Percentiles rank a stretch among this genome's conserved stretches.
Evolutionary conservation across 1,140 invertebrate species (phyloP).

Genomic region (Polyergus mexicanus): DNA sequence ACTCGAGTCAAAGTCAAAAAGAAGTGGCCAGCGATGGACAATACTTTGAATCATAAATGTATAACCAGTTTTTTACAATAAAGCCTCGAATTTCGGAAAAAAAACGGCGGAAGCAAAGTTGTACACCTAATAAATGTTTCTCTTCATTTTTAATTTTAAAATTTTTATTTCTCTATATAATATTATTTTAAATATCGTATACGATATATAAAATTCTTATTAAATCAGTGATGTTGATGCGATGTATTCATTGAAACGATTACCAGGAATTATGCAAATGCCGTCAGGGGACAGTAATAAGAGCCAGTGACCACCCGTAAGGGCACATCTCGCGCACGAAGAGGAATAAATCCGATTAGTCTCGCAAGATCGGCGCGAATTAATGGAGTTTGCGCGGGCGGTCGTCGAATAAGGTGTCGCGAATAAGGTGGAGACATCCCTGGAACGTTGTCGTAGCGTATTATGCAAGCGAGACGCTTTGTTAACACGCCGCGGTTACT

Average conservation of each 20-base stretch:
- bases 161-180: no score
- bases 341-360: constrained; percentile 36
- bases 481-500: constrained; percentile 78
- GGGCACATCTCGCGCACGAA: neutral
- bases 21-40: no score
- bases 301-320: neutral
- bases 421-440: constrained; percentile 77
- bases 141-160: no score
- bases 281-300: constrained; percentile 16
- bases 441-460: constrained; percentile 52
- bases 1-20: no score
- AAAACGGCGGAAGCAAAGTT: no score
- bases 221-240: neutral
- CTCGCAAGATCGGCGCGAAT: constrained; percentile 26
- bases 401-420: constrained; percentile 15
- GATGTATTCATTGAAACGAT: constrained; percentile 3
- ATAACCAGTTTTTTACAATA: no score
- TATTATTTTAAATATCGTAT: no score
- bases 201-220: neutral
- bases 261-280: constrained; percentile 52
- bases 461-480: constrained; percentile 81
- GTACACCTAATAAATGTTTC: no score
- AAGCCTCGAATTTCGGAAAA: no score
- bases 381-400: constrained; percentile 48
- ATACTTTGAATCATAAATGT: no score